Evolutionary conservation across 2,888 invertebrate species (phyloP).

Genomic region (Labia minor): DNA sequence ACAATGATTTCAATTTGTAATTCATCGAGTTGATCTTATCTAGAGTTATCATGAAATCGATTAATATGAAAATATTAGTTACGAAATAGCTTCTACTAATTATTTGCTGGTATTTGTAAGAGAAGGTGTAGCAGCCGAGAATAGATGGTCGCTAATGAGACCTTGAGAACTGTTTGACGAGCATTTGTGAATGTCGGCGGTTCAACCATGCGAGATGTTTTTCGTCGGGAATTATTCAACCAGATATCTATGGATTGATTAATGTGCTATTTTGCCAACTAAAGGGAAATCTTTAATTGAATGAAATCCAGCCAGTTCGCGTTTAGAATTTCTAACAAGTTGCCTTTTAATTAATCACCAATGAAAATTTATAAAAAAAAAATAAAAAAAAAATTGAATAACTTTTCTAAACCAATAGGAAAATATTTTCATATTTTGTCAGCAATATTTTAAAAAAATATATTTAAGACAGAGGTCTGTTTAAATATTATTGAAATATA

Average conservation of each 20-base stretch:
- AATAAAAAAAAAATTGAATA: too few relatives aligned
- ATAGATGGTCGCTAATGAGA: not conserved
- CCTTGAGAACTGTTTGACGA: not conserved
- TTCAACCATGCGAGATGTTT: not conserved
- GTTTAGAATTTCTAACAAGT: too few relatives aligned
- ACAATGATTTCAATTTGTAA: not conserved
- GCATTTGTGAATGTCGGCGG: not conserved
- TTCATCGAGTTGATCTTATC: not conserved
- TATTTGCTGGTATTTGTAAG: not conserved
- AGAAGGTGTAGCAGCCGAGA: not conserved
- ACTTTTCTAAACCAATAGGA: too few relatives aligned
- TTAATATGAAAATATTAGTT: not conserved
- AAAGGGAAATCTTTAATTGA: too few relatives aligned
- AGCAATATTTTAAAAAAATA: too few relatives aligned
- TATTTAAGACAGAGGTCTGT: too few relatives aligned
- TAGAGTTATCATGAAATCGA: not conserved
- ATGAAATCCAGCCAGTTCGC: too few relatives aligned
- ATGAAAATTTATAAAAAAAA: too few relatives aligned
- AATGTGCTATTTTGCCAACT: not conserved
- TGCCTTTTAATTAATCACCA: too few relatives aligned
- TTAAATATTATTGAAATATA: too few relatives aligned
- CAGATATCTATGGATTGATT: slow-evolving; percentile 3
- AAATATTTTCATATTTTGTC: too few relatives aligned
- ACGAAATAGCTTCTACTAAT: not conserved
- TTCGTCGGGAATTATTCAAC: not conserved